Base-by-base conservation (phyloP, 2,888 invertebrate genomes). In the Caenorhabditis angaria region DNA sequence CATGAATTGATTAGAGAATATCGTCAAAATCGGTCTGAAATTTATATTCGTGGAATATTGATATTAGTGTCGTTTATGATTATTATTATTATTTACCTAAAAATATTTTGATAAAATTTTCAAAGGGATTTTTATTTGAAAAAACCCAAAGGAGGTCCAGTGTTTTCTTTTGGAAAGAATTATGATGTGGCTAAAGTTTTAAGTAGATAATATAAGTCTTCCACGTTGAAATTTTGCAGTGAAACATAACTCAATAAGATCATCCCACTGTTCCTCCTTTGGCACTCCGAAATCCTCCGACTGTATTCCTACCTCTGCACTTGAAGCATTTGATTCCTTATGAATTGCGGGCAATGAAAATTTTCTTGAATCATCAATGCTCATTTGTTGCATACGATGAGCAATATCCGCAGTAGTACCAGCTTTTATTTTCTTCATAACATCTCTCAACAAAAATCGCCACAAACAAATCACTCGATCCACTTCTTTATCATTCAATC, bases 401-500 rank as follows among this genome's bases (percentile, higher is more conserved):
- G 75, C 76, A 28, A 83, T 77, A 54, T 83, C 83, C 8, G 76
- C 77, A 20, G 78, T 77, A 60, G 81, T 83, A 1, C 83, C 83
- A 22, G 73, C 72, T 71, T 84, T 83, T 35, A 84, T 83, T 41
- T 81, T 77, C 60, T 76, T 78, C 73, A 83, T 83, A 24, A 84
- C 80, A 61, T 79, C 81, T 51, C 77, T 73, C 12, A 84, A 71
- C 47, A 84, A 70, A 62, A 70, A 69, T 58, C 84, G 64, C 83
- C 82, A 84, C 12, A 80, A 64, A 56, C 83, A 80, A 53, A 84
- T 76, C 35, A 76, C 80, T 20, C 69, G 64, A 62, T 84, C 83
- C 20, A 83, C 71, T 22, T 82, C 77, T 57, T 78, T 70, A 61
- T 76, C 72, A 32, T 74, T 72, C 60, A 78, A 69, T 63, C 65